phyloP scores from a whole-genome alignment of 2,797 vertebrate genomes.

The Sebastes reedi region DNA sequence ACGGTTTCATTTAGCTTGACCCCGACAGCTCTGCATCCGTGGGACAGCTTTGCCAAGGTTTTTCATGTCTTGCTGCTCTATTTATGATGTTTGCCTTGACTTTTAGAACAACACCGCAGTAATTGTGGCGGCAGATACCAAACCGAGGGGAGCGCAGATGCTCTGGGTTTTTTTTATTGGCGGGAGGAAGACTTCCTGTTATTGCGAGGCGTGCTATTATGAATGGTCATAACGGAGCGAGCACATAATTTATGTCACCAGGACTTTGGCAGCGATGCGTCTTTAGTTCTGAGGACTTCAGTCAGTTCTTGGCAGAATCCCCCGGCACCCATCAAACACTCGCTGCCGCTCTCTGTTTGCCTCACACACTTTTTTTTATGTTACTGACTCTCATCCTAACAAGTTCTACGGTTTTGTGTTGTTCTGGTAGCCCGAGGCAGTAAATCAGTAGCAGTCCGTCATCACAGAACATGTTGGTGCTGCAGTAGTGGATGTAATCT shows the following conservation, averaged over 20 bases:
- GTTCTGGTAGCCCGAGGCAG: constrained; percentile 11
- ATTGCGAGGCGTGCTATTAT: constrained; percentile 66
- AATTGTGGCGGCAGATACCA: constrained; percentile 55
- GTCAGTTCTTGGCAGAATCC: constrained; percentile 49
- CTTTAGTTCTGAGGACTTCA: constrained; percentile 43
- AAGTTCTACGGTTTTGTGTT: constrained; percentile 15
- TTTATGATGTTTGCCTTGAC: constrained; percentile 66
- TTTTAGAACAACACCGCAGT: constrained; percentile 56
- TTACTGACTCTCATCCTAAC: constrained; percentile 10
- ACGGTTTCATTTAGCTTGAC: constrained; percentile 63
- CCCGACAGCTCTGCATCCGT: constrained; percentile 53
- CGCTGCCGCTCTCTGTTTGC: constrained; percentile 45
- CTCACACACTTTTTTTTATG: constrained; percentile 31
- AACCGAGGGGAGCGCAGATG: constrained; percentile 59
- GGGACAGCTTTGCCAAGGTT: constrained; percentile 18
- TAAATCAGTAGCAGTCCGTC: constrained; percentile 37
- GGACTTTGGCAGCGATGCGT: constrained; percentile 33
- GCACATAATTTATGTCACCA: constrained; percentile 72
- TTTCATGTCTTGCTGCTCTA: constrained; percentile 43
- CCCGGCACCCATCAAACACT: constrained; percentile 49
- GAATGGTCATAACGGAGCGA: constrained; percentile 43
- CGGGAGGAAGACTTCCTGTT: constrained; percentile 76
- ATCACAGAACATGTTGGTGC: not conserved
- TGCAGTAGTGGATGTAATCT: not conserved
- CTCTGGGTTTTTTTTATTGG: constrained; percentile 57